Base-by-base conservation (phyloP, 2,888 invertebrate species). In the Oscheius myriophilus region DNA sequence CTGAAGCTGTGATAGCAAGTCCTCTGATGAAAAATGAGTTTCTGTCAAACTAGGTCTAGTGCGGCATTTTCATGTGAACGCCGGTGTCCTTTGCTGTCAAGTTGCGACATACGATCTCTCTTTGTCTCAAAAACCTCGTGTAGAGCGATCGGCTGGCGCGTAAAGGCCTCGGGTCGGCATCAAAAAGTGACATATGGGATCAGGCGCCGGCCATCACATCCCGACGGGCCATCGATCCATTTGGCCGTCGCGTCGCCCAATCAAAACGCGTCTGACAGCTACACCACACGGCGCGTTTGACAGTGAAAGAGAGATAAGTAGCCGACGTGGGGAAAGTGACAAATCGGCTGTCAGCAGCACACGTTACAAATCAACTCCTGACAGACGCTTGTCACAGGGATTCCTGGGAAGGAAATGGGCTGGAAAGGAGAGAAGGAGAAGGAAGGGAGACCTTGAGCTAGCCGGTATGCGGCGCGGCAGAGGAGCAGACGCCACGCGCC, bases 181-280 rank as follows among this genome's bases (percentile, higher is more conserved):
- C 64, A 64, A 65, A 55, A 53, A 65, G 54, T 65, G 64, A 54
- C 55, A 65, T 65, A 65, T 55, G 64, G 64, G 61, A 61, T 61
- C 61, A 46, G 59, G 45, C 45, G 61, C 43, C 58, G 43, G 57
- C 61, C 61, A 61, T 61, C 61, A 61, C 25, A 33, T 26, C 45
- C 65, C 11, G 51, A 41, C 64, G 58, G 57, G 66, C 41, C 66
- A 66, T 66, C 58, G 66, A 66, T 66, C 51, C 23, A 55, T 55
- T 26, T 26, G 39, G 26, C n/a, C 55, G 55, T 18, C 26, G 26
- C 55, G 55, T 26, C 18, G 26, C 55, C 55, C 45, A 45, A 23
- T 25, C 42, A 45, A 23, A 21, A 42, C 41, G 41, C 43, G 53
- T n/a, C 26, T 33, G 53, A 25, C 53, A 53, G 53, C 26, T 53